phyloP scores from a whole-genome alignment of 2,888 invertebrate genomes.

The Drosophila quinaria region DNA sequence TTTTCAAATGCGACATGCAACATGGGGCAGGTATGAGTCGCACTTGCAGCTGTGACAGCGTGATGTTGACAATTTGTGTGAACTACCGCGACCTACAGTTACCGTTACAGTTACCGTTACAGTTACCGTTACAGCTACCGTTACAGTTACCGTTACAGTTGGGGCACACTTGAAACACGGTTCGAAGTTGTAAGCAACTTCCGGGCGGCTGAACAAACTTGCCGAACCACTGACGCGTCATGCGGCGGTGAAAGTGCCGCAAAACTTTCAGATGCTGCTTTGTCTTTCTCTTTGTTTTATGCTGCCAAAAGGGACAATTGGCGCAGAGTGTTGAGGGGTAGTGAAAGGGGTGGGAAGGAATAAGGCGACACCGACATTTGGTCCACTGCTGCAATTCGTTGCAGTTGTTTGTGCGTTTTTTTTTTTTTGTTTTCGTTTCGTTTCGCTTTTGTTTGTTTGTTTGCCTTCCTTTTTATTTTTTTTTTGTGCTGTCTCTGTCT shows the following conservation, averaged over 20 bases:
- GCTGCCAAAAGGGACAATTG: slow-evolving; percentile 34
- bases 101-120: slow-evolving; percentile 30
- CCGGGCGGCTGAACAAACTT: slow-evolving; percentile 46
- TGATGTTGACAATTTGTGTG: slow-evolving; percentile 8
- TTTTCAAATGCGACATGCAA: slow-evolving; percentile 15
- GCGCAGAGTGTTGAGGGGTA: slow-evolving; percentile 6
- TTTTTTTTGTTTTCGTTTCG: slow-evolving; percentile 17
- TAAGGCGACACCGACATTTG: slow-evolving; percentile 39
- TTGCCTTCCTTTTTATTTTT: slow-evolving; percentile 21
- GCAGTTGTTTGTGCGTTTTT: slow-evolving; percentile 64
- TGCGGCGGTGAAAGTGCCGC: slow-evolving; percentile 47
- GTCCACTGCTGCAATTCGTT: slow-evolving; percentile 51
- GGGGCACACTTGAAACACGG: slow-evolving; percentile 41
- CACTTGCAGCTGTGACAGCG: neutral
- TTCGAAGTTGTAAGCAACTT: slow-evolving; percentile 62
- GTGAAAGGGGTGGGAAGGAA: neutral
- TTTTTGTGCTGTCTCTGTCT: neutral
- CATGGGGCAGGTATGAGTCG: neutral
- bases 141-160: slow-evolving; percentile 15
- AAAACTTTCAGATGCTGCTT: slow-evolving; percentile 45
- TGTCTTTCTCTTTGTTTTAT: neutral
- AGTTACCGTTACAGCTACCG: slow-evolving; percentile 27
- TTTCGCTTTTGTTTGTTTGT: slow-evolving; percentile 23
- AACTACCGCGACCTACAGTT: slow-evolving; percentile 9
- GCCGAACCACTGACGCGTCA: slow-evolving; percentile 34